Conservation (phyloP, 1,140 invertebrate genomes). For the Drosophila truncata region DNA sequence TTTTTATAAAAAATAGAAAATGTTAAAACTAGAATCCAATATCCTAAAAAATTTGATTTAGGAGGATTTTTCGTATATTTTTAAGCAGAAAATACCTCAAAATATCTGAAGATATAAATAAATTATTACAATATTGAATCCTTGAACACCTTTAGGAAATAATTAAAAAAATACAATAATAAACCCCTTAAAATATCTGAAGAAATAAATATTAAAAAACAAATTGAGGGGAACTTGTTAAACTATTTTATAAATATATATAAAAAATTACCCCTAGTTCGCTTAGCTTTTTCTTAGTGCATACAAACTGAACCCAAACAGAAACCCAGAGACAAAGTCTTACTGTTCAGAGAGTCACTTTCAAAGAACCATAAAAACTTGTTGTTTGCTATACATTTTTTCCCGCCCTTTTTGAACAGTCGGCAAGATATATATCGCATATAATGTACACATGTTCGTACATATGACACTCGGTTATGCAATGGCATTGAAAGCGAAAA, state of each 20-base stretch:
- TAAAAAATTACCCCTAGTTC: neutral
- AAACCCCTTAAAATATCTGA: too few relatives aligned
- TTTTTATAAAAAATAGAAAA: neutral
- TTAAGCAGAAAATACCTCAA: too few relatives aligned
- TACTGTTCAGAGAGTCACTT: slow-evolving; percentile 18
- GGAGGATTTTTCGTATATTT: too few relatives aligned
- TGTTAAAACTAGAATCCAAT: too few relatives aligned
- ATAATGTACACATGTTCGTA: slow-evolving; percentile 27
- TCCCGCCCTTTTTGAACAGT: slow-evolving; percentile 72
- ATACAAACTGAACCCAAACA: neutral
- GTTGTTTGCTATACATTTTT: slow-evolving; percentile 59
- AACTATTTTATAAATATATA: neutral
- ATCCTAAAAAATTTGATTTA: too few relatives aligned
- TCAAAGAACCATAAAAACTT: slow-evolving; percentile 70
- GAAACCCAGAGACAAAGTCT: neutral
- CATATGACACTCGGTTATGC: slow-evolving; percentile 71
- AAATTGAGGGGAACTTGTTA: neutral
- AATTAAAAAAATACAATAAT: neutral
- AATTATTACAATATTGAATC: too few relatives aligned
- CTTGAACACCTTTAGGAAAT: too few relatives aligned
- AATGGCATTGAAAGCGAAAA: slow-evolving; percentile 64
- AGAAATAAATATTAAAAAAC: neutral
- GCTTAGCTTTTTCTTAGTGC: neutral
- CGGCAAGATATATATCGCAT: slow-evolving; percentile 26
- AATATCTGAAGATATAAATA: too few relatives aligned